Evolutionary conservation across 2,888 invertebrate species (phyloP).

Genomic region (Melanostoma mellinum): DNA sequence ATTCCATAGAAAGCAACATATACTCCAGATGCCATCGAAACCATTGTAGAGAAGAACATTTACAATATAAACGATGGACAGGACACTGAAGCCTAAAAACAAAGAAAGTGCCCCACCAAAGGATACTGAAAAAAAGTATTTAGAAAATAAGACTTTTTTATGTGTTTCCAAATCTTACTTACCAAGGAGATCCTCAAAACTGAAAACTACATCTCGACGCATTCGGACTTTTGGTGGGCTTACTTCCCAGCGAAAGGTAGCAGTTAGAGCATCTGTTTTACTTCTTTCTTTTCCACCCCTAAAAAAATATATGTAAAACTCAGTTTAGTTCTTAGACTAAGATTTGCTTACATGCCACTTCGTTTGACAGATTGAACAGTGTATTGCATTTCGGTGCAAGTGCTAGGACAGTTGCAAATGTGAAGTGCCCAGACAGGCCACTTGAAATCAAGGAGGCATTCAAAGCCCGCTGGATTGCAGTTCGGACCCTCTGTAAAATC

Average conservation of each 20-base stretch:
- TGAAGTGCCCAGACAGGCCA: slow-evolving; percentile 80
- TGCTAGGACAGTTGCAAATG: slow-evolving; percentile 80
- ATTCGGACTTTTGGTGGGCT: slow-evolving; percentile 83
- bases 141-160: neutral
- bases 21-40: slow-evolving; percentile 27
- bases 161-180: slow-evolving; percentile 35
- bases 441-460: slow-evolving; percentile 79
- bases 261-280: slow-evolving; percentile 77
- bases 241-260: slow-evolving; percentile 83
- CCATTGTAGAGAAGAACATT: slow-evolving; percentile 66
- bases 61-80: slow-evolving; percentile 81
- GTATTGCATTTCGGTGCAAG: slow-evolving; percentile 79
- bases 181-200: slow-evolving; percentile 85
- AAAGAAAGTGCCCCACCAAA: slow-evolving; percentile 84
- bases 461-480: slow-evolving; percentile 79
- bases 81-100: slow-evolving; percentile 83
- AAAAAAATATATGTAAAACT: neutral
- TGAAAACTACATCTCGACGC: slow-evolving; percentile 84
- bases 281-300: slow-evolving; percentile 68
- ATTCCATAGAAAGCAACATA: slow-evolving; percentile 2
- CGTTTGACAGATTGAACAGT: slow-evolving; percentile 79
- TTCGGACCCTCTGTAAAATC: slow-evolving; percentile 76
- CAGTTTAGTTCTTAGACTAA: neutral
- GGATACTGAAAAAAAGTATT: slow-evolving; percentile 80
- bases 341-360: slow-evolving; percentile 74